phyloP scores from a whole-genome alignment of 1,140 invertebrate genomes.

The Leptinotarsa undecemlineata region DNA sequence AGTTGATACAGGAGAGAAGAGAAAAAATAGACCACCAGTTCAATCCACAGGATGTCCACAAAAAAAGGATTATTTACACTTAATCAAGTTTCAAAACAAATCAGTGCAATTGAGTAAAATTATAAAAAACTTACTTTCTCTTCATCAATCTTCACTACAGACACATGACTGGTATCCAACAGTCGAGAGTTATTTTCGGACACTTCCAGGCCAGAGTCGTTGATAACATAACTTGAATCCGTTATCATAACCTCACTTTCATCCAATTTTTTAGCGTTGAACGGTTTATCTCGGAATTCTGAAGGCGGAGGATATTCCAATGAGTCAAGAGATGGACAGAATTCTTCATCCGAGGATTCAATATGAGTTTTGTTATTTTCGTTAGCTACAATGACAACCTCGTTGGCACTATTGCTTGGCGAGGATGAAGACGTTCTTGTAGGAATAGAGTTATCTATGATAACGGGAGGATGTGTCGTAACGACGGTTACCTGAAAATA shows the following conservation, averaged over 20 bases:
- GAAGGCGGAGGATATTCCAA: conserved; percentile 67
- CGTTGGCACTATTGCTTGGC: conserved; percentile 56
- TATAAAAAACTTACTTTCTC: conserved; percentile 55
- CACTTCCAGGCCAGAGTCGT: conserved; percentile 63
- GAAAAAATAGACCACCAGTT: no score
- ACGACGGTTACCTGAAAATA: conserved; percentile 68
- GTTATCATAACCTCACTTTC: conserved; percentile 81
- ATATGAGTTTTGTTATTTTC: conserved; percentile 71
- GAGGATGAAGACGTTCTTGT: conserved; percentile 53
- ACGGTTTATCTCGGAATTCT: conserved; percentile 54
- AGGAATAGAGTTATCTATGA: conserved; percentile 61
- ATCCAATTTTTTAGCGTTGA: conserved; percentile 65
- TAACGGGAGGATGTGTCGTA: conserved; percentile 78
- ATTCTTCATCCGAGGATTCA: conserved; percentile 73
- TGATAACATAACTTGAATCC: conserved; percentile 65
- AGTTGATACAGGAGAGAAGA: no score
- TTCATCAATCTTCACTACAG: conserved; percentile 85
- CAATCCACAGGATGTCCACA: no score
- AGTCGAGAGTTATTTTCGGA: conserved; percentile 50
- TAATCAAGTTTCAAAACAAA: no score
- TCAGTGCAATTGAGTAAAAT: not conserved
- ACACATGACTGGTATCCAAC: conserved; percentile 81
- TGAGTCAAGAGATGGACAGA: conserved; percentile 71
- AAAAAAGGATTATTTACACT: no score
- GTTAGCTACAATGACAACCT: conserved; percentile 78